Base-by-base conservation (phyloP, 2,888 invertebrate genomes). In the Patella ulyssiponensis region DNA sequence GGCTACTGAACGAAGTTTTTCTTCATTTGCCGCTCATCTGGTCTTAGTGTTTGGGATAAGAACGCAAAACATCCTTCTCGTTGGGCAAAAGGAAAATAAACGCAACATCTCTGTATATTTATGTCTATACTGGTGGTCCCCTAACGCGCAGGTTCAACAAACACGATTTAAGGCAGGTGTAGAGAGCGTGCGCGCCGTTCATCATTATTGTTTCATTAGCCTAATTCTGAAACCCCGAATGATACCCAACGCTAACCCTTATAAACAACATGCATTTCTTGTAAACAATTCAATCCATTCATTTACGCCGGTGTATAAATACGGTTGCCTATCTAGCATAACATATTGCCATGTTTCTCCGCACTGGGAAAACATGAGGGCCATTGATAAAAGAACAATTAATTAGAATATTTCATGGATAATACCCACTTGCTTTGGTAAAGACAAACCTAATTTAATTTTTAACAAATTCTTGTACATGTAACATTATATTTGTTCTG, bases 131-230 rank as follows among this genome's bases (percentile, higher is more conserved):
- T 51, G 76, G 76, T 76, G 76, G 76, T 76, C 76, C 70, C 51
- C 71, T 58, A 56, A 51, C 56, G 27, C 56, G 23, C 72, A 76
- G 76, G 58, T 76, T 72, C 76, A 76, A 76, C 76, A 76, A 76
- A 76, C 76, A 76, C 44, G 33, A n/a, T n/a, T 51, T 17, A 15
- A 33, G 23, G 52, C 71, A 71, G 71, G 71, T 71, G 71, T 11
- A 52, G 44, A n/a, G 52, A 52, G 23, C 23, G 71, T 71, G 12
- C 15, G 15, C 71, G 33, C n/a, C 56, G 64, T 73, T 75, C 64
- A 78, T 78, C 75, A 76, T 78, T 75, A 78, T 76, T 76, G 75
- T 78, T 78, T 78, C 76, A 78, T 78, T 78, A 78, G 76, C 75
- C 75, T 56, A 52, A 52, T 75, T 72, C 75, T 20, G 27, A 27